These are phyloP conservation scores for Cygnus buccinator DNA, from an alignment of 2,113 vertebrate genomes.

Conservation along the genomic window DNA sequence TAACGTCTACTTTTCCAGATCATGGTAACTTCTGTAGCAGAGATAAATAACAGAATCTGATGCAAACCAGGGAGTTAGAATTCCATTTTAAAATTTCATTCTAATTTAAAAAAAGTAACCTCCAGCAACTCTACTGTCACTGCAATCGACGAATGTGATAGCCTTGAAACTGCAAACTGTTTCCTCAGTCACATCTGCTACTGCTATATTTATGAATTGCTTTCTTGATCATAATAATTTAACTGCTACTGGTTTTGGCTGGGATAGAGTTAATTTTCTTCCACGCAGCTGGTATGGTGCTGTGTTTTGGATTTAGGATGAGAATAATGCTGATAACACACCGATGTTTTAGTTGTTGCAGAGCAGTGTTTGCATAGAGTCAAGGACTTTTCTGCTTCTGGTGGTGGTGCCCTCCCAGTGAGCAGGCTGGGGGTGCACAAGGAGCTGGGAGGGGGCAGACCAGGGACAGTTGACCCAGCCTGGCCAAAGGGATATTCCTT, in stretches of 20 bases:
- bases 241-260: background rate
- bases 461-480: no score
- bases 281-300: no score
- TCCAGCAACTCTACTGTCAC: constrained; percentile 20
- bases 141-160: constrained; percentile 13
- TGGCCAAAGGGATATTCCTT: no score
- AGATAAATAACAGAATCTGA: constrained; percentile 28
- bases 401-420: no score
- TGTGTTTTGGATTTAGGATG: no score
- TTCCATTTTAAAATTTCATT: constrained; percentile 36
- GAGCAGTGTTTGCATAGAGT: no score
- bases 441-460: no score
- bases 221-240: constrained; percentile 11
- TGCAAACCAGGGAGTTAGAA: background rate
- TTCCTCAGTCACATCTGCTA: constrained; percentile 11
- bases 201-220: constrained; percentile 28
- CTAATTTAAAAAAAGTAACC: constrained; percentile 44
- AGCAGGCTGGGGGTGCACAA: no score
- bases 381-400: no score
- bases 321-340: no score
- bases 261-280: no score
- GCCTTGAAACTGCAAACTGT: background rate
- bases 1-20: constrained; percentile 4
- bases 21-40: background rate
- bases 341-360: no score